Conservation (phyloP, 2,888 invertebrate genomes). For the Zaprionus lineosus region DNA sequence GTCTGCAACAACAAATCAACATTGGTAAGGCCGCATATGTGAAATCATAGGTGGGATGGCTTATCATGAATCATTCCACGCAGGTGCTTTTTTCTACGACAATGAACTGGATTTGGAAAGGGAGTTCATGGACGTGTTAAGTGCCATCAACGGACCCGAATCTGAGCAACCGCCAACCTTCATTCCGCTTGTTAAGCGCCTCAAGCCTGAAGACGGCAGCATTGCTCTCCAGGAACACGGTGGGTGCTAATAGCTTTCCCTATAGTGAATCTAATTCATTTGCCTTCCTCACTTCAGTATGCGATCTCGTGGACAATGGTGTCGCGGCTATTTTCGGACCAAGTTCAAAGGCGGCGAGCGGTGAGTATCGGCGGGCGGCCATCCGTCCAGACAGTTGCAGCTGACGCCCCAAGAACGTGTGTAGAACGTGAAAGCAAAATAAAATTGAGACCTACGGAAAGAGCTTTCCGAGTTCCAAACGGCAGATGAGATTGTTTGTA, state of each 20-base stretch:
- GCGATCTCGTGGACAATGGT: conserved; percentile 86
- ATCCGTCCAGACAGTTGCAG: too few relatives aligned
- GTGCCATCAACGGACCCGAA: conserved; percentile 79
- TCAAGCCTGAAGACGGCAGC: conserved; percentile 69
- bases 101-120: conserved; percentile 84
- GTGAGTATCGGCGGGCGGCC: conserved; percentile 53
- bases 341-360: conserved; percentile 82
- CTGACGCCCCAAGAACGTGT: conserved; percentile 30
- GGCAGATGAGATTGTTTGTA: conserved; percentile 45
- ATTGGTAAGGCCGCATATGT: conserved; percentile 58
- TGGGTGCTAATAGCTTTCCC: conserved; percentile 34
- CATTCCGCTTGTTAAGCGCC: conserved; percentile 71
- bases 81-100: conserved; percentile 84
- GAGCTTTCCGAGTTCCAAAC: conserved; percentile 7
- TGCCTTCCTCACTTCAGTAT: conserved; percentile 84
- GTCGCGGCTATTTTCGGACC: conserved; percentile 90
- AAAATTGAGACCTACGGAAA: conserved; percentile 25
- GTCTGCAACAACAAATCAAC: conserved; percentile 67
- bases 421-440: conserved; percentile 60
- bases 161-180: conserved; percentile 75
- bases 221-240: conserved; percentile 77
- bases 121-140: conserved; percentile 84
- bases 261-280: too few relatives aligned
- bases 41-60: background rate
- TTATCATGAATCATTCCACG: too few relatives aligned